Base-by-base conservation (phyloP, 37 sponge, comb jelly and placozoan species). In the Beroe forskalii region DNA sequence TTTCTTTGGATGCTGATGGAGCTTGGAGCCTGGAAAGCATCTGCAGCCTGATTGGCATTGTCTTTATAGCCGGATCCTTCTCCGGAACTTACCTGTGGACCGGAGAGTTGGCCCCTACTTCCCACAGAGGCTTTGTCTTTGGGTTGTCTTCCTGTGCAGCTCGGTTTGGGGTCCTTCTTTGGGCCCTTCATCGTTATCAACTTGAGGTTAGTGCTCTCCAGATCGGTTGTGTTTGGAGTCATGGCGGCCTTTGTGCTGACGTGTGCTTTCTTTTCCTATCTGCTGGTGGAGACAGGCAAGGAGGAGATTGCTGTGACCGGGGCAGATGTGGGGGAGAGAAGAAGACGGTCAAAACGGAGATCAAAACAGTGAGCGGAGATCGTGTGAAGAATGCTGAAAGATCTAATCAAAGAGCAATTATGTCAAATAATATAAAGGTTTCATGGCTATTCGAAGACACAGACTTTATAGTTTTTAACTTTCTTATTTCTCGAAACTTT, bases 151-250 rank as follows among this genome's bases (percentile, higher is more conserved):
- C 72, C 19, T 27, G 72, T 2, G 35, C 72, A 35, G 72, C 72
- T 17, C 35, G 72, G 72, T 14, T 69, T 33, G n/a, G 72, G 72
- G 19, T 69, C 72, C 72, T 69, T 69, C 72, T 14, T 69, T 32
- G 72, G 72, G 28, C 72, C 72, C 8, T 69, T 32, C 38, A 69
- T 69, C 72, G 27, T 69, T 2, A 36, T 32, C 38, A 69, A 69
- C 39, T 17, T 69, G 38, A 0, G 19, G 17, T 32, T 32, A 32
- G 8, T 35, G 1, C 27, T 32, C 38, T 37, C 27, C 38, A 32
- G 19, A 69, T 17, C 72, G 35, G 72, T 69, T 2, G 19, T 32
- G 27, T 32, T 69, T 14, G 72, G 72, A 9, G 37, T 31, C 12
- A 33, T 69, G 72, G 72, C 72, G 19, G 38, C 12, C 1, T 2